Base-by-base conservation (phyloP, 1,140 invertebrate genomes). In the Pissodes strobi region DNA sequence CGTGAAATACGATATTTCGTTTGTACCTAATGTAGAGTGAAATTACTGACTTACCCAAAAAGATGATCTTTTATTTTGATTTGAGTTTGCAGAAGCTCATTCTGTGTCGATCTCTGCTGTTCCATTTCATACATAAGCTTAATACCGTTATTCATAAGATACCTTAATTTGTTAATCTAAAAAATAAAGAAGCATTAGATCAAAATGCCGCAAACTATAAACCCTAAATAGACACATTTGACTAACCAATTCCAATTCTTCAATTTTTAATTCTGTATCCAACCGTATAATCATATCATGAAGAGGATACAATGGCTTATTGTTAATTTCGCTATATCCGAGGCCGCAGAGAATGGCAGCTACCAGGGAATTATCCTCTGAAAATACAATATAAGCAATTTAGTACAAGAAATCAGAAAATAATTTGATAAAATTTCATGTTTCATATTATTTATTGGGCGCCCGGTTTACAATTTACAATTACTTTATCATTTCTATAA, bases 221-320 rank as follows among this genome's bases (percentile, higher is more conserved):
- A n/a, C n/a, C n/a, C n/a, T n/a, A n/a, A n/a, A n/a, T n/a, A n/a
- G n/a, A n/a, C n/a, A n/a, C n/a, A 46, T 41, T 45, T 15, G 10
- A 38, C 22, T n/a, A 65, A 89, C 88, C 70, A 79, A 72, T 61
- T 81, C 78, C 17, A 93, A 78, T 75, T 91, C 89, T 6, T 87
- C 81, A 15, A 85, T 81, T 38, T 76, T 76, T 25, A 93, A 82
- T 30, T 88, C 84, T 0, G 86, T 83, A 77, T 94, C 90, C 72
- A 94, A 88, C 38, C 80, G 74, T 3, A 95, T 76, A 57, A 91
- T 86, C 70, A 96, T 83, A 78, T 97, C 94, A 76, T 95, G 92
- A 67, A 93, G 91, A 15, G 86, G 84, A 77, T 88, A 90, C 17
- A 89, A 77, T 13, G 91, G 75, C 17, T 74, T 61, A 13, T 80